A percentile compares a stretch with the other conserved stretches of the same genome.
phyloP scores from a whole-genome alignment of 2,888 invertebrate species.

The Pelosia muscerda region DNA sequence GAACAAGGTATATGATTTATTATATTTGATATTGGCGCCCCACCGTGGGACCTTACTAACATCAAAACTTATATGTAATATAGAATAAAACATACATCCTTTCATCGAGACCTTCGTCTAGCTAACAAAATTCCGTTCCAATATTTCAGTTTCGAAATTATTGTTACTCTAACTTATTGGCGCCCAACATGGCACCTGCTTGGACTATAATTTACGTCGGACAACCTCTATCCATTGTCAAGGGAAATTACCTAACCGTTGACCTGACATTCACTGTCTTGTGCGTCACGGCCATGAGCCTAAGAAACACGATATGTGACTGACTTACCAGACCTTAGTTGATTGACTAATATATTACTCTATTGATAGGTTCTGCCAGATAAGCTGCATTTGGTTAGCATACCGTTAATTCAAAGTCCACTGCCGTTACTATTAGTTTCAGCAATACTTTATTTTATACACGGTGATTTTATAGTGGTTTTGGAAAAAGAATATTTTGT shows the following conservation, averaged over 20 bases:
- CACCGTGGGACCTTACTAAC: conserved; percentile 26
- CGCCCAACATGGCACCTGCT: conserved; percentile 50
- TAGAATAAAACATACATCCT: neutral
- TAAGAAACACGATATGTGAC: conserved; percentile 40
- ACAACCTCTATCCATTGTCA: conserved; percentile 54
- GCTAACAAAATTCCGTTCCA: conserved; percentile 7
- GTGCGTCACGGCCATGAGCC: conserved; percentile 38
- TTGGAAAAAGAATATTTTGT: too few relatives aligned
- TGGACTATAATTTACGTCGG: conserved; percentile 43
- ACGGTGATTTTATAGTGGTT: too few relatives aligned
- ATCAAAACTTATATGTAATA: conserved; percentile 13
- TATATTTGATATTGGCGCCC: conserved; percentile 38
- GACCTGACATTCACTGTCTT: conserved; percentile 52
- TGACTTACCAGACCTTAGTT: conserved; percentile 45
- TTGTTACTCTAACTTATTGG: conserved; percentile 43
- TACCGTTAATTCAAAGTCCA: neutral
- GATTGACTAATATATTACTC: conserved; percentile 43
- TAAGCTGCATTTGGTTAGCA: neutral
- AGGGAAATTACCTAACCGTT: conserved; percentile 62
- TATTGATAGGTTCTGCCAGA: neutral
- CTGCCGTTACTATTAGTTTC: neutral
- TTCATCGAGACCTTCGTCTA: neutral
- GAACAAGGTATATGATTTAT: conserved; percentile 21
- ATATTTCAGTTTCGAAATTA: conserved; percentile 16
- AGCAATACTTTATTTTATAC: neutral